Evolutionary conservation across 2,888 invertebrate species (phyloP).

Genomic region (Abrostola tripartita): DNA sequence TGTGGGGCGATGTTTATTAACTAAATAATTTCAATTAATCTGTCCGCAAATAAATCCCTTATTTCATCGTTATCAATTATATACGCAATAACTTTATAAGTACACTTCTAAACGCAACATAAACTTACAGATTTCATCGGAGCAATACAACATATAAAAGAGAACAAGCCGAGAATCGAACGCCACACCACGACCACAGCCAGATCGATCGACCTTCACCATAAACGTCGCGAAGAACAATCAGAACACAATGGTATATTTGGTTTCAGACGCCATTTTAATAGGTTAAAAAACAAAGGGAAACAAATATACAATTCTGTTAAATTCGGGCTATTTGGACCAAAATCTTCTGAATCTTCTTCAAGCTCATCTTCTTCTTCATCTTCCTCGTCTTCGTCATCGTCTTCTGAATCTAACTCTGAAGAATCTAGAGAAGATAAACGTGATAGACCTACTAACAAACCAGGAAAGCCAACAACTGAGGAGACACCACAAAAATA

Average conservation of each 20-base stretch:
- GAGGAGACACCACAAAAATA: neutral
- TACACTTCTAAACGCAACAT: neutral
- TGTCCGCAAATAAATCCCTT: too few relatives aligned
- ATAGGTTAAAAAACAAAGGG: neutral
- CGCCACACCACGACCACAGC: constrained; percentile 36
- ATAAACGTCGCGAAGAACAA: neutral
- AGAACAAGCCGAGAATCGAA: constrained; percentile 52
- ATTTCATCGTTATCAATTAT: too few relatives aligned
- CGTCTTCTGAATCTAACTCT: neutral
- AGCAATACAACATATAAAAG: constrained; percentile 67
- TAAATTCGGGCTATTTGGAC: too few relatives aligned
- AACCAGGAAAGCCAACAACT: neutral
- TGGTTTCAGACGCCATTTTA: neutral
- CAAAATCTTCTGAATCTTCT: neutral
- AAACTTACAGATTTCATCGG: constrained; percentile 69
- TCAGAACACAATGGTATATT: neutral
- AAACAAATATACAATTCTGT: too few relatives aligned
- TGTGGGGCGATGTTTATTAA: too few relatives aligned
- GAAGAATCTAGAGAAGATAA: neutral
- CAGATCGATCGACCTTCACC: constrained; percentile 12
- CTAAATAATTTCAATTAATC: too few relatives aligned
- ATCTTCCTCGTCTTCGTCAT: neutral
- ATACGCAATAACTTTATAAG: too few relatives aligned
- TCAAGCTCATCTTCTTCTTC: neutral
- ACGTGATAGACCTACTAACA: neutral